These are phyloP conservation scores for Capitella teleta DNA, from an alignment of 1,140 invertebrate species.

Conservation along the genomic window DNA sequence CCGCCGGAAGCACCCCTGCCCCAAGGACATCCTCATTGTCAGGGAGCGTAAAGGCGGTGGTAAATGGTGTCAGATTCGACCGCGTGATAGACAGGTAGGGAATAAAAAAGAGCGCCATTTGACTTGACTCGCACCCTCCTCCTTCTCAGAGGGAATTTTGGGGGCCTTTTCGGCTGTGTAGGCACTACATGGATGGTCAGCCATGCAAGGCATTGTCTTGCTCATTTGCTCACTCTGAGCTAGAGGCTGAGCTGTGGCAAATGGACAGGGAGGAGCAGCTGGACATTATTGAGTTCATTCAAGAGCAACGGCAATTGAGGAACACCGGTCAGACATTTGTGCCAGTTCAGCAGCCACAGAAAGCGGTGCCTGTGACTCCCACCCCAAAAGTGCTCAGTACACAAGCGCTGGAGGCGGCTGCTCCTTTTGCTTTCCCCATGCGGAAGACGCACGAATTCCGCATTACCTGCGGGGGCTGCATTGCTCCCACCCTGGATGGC, in stretches of 20 bases:
- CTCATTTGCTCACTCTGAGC: neutral
- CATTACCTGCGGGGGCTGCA: constrained; percentile 24
- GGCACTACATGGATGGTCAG: neutral
- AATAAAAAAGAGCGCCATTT: too few species aligned
- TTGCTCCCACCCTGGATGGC: constrained; percentile 13
- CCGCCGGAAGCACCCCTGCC: too few species aligned
- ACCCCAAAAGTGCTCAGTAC: constrained; percentile 7
- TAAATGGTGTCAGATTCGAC: too few species aligned
- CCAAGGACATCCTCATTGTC: too few species aligned
- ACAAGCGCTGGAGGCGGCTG: neutral
- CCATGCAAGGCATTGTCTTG: neutral
- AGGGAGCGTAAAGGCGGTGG: too few species aligned
- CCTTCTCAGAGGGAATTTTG: neutral
- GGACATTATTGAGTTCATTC: too few species aligned
- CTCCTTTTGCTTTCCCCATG: constrained; percentile 16
- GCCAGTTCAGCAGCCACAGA: neutral
- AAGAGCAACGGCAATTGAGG: neutral
- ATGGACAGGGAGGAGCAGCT: neutral
- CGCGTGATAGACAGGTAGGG: too few species aligned
- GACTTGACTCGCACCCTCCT: too few species aligned
- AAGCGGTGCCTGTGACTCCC: constrained; percentile 4
- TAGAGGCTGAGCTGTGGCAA: neutral
- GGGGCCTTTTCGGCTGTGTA: neutral
- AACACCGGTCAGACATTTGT: neutral
- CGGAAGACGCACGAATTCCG: constrained; percentile 19